Base-by-base conservation (phyloP, 2,797 vertebrate genomes). In the Margarornis squamiger region DNA sequence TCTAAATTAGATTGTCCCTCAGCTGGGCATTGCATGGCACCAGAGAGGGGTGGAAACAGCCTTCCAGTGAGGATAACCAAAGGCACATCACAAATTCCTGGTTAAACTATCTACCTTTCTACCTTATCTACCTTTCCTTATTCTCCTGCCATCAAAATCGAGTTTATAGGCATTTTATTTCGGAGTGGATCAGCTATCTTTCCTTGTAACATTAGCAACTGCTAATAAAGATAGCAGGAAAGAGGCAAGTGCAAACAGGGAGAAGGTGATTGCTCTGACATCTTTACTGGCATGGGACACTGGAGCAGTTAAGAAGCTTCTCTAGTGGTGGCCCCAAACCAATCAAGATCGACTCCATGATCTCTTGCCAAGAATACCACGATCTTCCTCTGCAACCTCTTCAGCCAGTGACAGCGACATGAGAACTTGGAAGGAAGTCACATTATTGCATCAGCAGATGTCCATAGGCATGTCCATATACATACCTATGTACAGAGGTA, bases 261-360 rank as follows among this genome's bases (percentile, higher is more conserved):
- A 96, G 95, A 93, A 93, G 63, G 65, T 76, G 82, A 77, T 49
- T 76, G 63, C 48, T 82, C 70, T 63, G 85, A 94, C 94, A 84
- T 94, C 68, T 96, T 95, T 88, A 92, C 59, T 86, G 63, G 66
- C 41, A 57, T 3, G 23, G 52, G 45, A 43, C 12, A 17, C 66
- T 7, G 48, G 62, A 90, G 46, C 24, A 62, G 46, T 58, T 43
- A 84, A 63, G 54, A 38, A 84, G 36, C 10, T 73, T 84, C 88
- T 57, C 63, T 81, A 71, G 34, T 4, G 22, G 70, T 88, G 63
- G 41, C 55, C 70, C 73, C 18, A 70, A 88, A 27, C 0, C 49
- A 78, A 14, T 57, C 73, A 73, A 84, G 70, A 59, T 9, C 79
- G 88, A 74, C 82, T 95, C 91, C 70, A 6, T 11, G 73, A 43